These are phyloP conservation scores for Caenorhabditis sinica DNA, from an alignment of 2,888 invertebrate genomes.

Conservation along the genomic window DNA sequence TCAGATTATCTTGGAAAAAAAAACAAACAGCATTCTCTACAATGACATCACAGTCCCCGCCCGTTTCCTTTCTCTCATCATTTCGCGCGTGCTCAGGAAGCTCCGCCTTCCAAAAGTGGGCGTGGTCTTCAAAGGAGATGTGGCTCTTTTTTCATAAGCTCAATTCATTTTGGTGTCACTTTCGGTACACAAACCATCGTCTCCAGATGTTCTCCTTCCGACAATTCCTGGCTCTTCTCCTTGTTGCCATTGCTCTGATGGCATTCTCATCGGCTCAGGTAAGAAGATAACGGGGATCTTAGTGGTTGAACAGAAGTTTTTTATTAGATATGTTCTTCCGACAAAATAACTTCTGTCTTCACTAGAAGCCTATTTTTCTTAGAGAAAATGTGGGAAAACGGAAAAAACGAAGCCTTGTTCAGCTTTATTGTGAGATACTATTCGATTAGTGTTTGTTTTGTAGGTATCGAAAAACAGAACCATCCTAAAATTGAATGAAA, in stretches of 20 bases:
- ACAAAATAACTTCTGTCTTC: not conserved
- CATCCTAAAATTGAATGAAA: not conserved
- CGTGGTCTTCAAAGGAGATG: conserved; percentile 10
- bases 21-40: conserved; percentile 8
- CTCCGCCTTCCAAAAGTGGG: conserved; percentile 25
- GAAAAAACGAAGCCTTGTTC: not conserved
- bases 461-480: not conserved
- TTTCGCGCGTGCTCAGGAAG: conserved; percentile 38
- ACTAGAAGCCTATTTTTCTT: not conserved
- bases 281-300: not conserved
- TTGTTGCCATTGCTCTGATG: conserved; percentile 23
- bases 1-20: conserved; percentile 16
- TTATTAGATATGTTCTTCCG: not conserved
- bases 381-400: not conserved
- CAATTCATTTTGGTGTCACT: conserved; percentile 55
- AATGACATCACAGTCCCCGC: conserved; percentile 41
- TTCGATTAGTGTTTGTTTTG: conserved; percentile 13
- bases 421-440: not conserved
- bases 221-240: conserved; percentile 13
- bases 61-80: conserved; percentile 36
- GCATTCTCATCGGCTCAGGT: conserved; percentile 47
- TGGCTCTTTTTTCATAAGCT: conserved; percentile 26
- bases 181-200: conserved; percentile 37
- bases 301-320: no score
- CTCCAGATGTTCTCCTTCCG: conserved; percentile 37